These are phyloP conservation scores for Bombus fervidus DNA, from an alignment of 1,140 invertebrate species.

Conservation along the genomic window DNA sequence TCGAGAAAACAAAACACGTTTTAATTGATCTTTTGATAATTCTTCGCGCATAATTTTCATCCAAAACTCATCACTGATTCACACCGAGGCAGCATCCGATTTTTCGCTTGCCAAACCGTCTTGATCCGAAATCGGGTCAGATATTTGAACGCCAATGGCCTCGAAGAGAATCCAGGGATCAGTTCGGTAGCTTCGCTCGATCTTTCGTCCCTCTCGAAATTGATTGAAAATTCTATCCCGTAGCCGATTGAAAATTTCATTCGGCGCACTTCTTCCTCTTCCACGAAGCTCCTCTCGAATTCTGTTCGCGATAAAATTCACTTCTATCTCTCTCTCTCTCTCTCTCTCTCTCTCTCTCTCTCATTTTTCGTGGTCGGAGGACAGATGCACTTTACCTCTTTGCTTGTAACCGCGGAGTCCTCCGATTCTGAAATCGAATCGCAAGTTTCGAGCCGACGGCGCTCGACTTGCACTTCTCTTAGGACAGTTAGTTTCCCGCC, in stretches of 20 bases:
- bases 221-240: constrained; percentile 21
- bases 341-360: not conserved
- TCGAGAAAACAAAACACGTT: not conserved
- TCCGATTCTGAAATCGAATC: constrained; percentile 22
- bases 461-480: not conserved
- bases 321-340: not conserved
- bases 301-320: not conserved
- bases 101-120: constrained; percentile 10
- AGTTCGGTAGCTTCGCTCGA: not conserved
- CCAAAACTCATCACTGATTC: not conserved
- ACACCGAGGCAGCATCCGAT: not conserved
- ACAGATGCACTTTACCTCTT: constrained; percentile 23
- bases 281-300: constrained; percentile 9
- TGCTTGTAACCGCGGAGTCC: constrained; percentile 1
- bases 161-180: constrained; percentile 18
- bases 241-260: constrained; percentile 26
- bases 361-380: not conserved
- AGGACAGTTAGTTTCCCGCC: constrained; percentile 12
- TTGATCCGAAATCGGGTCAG: not conserved
- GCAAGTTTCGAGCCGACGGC: constrained; percentile 8
- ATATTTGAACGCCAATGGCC: constrained; percentile 3
- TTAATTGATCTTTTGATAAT: not conserved
- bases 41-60: not conserved
- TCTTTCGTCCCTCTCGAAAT: constrained; percentile 5
- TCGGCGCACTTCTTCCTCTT: not conserved